Conservation (phyloP, 2,797 vertebrate genomes). For the Furcifer pardalis region DNA sequence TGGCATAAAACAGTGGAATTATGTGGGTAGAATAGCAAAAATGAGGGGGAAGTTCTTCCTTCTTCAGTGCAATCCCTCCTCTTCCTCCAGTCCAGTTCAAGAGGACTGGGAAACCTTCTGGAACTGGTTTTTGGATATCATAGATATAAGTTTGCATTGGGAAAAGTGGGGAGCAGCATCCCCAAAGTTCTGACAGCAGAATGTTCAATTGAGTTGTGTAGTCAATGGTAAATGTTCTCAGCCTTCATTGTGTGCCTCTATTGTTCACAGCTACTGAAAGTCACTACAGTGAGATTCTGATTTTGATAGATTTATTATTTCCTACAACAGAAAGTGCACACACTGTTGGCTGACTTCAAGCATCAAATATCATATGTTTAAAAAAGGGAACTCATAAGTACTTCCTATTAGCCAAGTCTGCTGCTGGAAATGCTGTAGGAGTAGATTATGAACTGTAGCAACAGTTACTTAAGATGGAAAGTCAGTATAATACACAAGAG, state of each 20-base stretch:
- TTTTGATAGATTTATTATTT: conserved; percentile 48
- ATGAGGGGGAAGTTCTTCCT: background rate
- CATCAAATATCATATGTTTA: conserved; percentile 12
- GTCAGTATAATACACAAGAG: conserved; percentile 6
- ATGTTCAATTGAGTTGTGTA: background rate
- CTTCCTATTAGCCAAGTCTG: conserved; percentile 38
- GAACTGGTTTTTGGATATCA: background rate
- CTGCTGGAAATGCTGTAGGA: conserved; percentile 8
- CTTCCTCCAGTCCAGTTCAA: background rate
- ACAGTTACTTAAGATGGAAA: background rate
- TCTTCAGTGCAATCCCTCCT: background rate
- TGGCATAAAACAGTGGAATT: background rate
- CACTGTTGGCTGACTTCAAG: conserved; percentile 34
- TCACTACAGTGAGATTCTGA: conserved; percentile 22
- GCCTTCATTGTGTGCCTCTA: conserved; percentile 40
- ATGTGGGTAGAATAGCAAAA: background rate
- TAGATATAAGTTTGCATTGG: background rate
- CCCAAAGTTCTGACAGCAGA: background rate
- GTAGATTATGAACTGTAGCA: background rate
- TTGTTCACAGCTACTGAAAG: conserved; percentile 28
- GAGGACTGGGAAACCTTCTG: background rate
- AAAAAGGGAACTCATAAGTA: conserved; percentile 3
- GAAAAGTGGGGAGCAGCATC: background rate
- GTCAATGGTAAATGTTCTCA: background rate
- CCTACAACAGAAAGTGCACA: conserved; percentile 53